Conservation (phyloP, 2,888 invertebrate species). For the Cataglyphis livida region DNA sequence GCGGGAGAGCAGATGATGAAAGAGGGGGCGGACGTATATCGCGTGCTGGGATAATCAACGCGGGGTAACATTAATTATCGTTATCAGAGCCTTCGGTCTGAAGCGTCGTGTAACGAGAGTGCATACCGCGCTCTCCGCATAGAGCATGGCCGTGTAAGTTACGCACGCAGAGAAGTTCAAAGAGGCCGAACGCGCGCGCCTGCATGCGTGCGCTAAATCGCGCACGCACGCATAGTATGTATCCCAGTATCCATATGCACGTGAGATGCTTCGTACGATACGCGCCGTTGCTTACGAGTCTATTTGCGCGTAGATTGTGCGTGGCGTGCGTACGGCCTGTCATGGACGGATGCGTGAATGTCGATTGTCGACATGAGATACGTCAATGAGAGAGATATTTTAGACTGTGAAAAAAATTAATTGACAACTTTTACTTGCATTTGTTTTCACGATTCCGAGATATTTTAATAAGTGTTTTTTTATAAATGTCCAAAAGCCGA, state of each 20-base stretch:
- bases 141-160: constrained; percentile 61
- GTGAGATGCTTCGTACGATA: constrained; percentile 75
- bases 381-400: not conserved
- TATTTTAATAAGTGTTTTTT: not conserved
- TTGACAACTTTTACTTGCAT: not conserved
- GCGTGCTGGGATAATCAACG: constrained; percentile 81
- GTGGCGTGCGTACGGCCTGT: not conserved
- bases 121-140: constrained; percentile 51
- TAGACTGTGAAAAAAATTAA: not conserved
- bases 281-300: constrained; percentile 71
- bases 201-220: constrained; percentile 1
- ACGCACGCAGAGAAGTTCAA: constrained; percentile 67
- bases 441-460: not conserved
- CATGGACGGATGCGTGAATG: constrained; percentile 20
- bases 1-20: constrained; percentile 26
- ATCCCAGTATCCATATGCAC: constrained; percentile 31
- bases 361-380: constrained; percentile 54
- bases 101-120: constrained; percentile 75
- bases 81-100: constrained; percentile 80
- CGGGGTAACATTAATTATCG: constrained; percentile 81
- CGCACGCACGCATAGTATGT: not conserved
- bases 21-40: constrained; percentile 67
- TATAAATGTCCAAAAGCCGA: not conserved
- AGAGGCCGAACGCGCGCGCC: constrained; percentile 63
- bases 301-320: constrained; percentile 73